These are phyloP conservation scores for Erebia palarica DNA, from an alignment of 2,888 invertebrate species.

Conservation along the genomic window DNA sequence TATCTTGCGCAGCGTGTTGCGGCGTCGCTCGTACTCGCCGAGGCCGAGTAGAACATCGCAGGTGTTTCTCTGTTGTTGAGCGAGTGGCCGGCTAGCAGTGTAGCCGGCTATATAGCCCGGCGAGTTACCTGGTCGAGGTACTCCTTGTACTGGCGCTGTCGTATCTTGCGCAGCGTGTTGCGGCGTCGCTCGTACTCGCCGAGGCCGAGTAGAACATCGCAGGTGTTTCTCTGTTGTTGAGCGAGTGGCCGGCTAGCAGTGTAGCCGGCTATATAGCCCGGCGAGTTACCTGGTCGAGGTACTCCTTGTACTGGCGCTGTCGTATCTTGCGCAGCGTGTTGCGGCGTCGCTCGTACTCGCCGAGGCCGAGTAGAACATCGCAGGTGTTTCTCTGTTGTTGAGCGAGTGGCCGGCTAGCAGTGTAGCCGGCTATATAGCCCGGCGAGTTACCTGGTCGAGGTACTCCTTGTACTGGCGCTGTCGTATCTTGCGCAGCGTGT, in stretches of 20 bases:
- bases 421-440: conserved; percentile 55
- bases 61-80: conserved; percentile 37
- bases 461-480: conserved; percentile 82
- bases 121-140: conserved; percentile 77
- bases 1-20: conserved; percentile 75
- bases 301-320: conserved; percentile 81
- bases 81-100: conserved; percentile 52
- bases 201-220: conserved; percentile 80
- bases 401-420: conserved; percentile 45
- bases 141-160: conserved; percentile 81
- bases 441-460: conserved; percentile 73
- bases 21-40: conserved; percentile 82
- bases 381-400: conserved; percentile 46
- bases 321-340: conserved; percentile 76
- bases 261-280: conserved; percentile 52
- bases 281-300: conserved; percentile 75
- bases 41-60: conserved; percentile 81
- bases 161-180: conserved; percentile 75
- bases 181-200: conserved; percentile 82
- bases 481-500: conserved; percentile 75
- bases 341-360: conserved; percentile 81
- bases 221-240: conserved; percentile 42
- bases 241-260: conserved; percentile 50
- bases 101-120: conserved; percentile 49
- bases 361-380: conserved; percentile 81